A percentile compares a stretch with the other conserved stretches of the same genome.
Evolutionary conservation across 2,888 invertebrate species (phyloP).

Genomic region (Octonoba sinensis): DNA sequence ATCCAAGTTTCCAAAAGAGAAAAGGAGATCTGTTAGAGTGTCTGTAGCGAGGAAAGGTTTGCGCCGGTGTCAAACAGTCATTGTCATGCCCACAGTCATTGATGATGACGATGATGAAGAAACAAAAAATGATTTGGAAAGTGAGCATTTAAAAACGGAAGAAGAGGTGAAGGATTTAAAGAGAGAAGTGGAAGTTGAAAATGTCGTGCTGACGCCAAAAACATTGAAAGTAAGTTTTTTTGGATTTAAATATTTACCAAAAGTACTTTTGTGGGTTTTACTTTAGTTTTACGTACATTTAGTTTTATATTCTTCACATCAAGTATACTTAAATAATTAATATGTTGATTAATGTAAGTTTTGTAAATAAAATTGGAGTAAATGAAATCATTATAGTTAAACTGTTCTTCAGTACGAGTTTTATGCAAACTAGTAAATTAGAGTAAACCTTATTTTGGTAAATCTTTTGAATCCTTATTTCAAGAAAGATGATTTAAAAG

Average conservation of each 20-base stretch:
- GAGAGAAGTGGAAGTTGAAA: conserved; percentile 50
- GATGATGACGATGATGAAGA: conserved; percentile 47
- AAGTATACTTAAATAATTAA: no score
- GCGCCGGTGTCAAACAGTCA: conserved; percentile 52
- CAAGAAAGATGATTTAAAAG: no score
- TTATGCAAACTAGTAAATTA: no score
- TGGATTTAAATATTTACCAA: background rate
- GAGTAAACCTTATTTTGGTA: no score
- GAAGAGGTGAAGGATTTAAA: conserved; percentile 54
- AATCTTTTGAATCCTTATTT: no score
- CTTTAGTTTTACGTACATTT: no score
- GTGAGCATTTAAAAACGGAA: conserved; percentile 7
- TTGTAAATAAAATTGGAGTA: no score
- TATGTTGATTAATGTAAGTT: no score
- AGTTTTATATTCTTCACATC: no score
- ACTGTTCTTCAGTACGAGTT: no score
- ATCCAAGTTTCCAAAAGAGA: background rate
- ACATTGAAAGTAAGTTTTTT: conserved; percentile 41
- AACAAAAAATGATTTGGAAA: conserved; percentile 1
- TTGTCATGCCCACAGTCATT: conserved; percentile 55
- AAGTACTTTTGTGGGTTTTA: no score
- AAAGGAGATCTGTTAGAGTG: conserved; percentile 47
- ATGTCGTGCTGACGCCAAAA: conserved; percentile 43
- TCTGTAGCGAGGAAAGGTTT: conserved; percentile 44
- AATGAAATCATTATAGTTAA: no score